Conservation (phyloP, 2,797 vertebrate genomes). For the Sebastes ruberrimus region DNA sequence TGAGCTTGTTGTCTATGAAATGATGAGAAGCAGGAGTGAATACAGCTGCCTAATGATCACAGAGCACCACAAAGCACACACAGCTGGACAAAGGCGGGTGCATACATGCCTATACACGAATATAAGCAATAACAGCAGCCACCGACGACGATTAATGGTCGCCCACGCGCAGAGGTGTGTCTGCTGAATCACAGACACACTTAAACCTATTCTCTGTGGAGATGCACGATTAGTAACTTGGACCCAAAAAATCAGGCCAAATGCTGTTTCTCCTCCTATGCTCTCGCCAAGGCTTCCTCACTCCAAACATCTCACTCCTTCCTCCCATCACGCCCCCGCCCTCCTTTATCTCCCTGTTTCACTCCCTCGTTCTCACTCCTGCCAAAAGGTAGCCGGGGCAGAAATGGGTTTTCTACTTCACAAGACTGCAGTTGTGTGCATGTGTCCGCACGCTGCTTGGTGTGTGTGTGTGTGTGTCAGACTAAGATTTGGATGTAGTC, state of each 20-base stretch:
- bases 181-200: slow-evolving; percentile 2
- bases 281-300: background rate
- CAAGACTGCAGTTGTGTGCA: slow-evolving; percentile 37
- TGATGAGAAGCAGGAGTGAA: slow-evolving; percentile 52
- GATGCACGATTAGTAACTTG: slow-evolving; percentile 21
- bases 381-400: slow-evolving; percentile 35
- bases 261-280: slow-evolving; percentile 15
- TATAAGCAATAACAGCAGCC: background rate
- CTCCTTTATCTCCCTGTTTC: background rate
- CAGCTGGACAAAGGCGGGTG: slow-evolving; percentile 13
- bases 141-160: slow-evolving; percentile 7
- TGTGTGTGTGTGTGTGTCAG: slow-evolving; percentile 10
- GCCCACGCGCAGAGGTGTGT: background rate
- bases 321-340: background rate
- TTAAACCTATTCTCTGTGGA: background rate
- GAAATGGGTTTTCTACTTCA: slow-evolving; percentile 45
- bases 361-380: background rate
- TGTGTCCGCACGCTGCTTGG: background rate
- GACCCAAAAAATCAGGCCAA: slow-evolving; percentile 28
- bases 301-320: background rate
- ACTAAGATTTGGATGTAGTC: slow-evolving; percentile 39
- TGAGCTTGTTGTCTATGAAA: slow-evolving; percentile 67
- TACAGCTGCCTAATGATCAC: slow-evolving; percentile 58
- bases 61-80: slow-evolving; percentile 28
- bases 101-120: background rate